Evolutionary conservation across 2,113 vertebrate species (phyloP), one percentile per base, ranked within the genome.

Genomic region (Nipponia nippon): DNA sequence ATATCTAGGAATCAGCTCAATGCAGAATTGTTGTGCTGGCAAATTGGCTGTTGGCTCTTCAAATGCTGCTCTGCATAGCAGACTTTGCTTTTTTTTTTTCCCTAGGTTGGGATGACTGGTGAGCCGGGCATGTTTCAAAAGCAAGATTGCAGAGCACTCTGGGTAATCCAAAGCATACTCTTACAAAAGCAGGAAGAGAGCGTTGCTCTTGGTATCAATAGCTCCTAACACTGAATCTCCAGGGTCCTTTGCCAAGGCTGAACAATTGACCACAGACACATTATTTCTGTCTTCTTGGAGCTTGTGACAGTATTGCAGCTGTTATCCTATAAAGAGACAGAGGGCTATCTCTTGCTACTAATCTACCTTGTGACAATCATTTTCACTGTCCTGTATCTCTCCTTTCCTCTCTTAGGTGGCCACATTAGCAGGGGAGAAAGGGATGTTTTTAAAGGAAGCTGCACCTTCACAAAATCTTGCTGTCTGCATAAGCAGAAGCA

Each of bases 1-100:
- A 61, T 95, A 96, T 84, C 93, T 93, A 92, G 94, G 97, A 96
- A 94, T 91, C 80, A 77, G 55, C 59, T 97, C 91, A 94, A 95
- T 96, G 96, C 42, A 84, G 94, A 92, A 40, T 85, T 96, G 90
- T 96, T 96, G 75, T 87, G 67, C 79, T 91, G 89, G 95, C 52
- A 97, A 97, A 96, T 52, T 95, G 83, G 93, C 95, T 93, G 80
- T 72, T 97, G 87, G 90, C 95, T 96, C 70, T 65, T 10, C 65
- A 93, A 95, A 92, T 52, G 27, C 56, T 66, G 65, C 63, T 92
- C 82, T 79, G 62, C 77, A 40, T 78, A 83, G 69, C 87, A 97
- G 72, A 53, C 62, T 78, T 87, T n/a, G 83, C 59, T 73, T 21
- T 25, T 30, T 86, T n/a, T 69, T 65, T 47, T 19, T 19, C 47